Conservation (phyloP, 2,797 vertebrate genomes). For the Lutjanus argentimaculatus region DNA sequence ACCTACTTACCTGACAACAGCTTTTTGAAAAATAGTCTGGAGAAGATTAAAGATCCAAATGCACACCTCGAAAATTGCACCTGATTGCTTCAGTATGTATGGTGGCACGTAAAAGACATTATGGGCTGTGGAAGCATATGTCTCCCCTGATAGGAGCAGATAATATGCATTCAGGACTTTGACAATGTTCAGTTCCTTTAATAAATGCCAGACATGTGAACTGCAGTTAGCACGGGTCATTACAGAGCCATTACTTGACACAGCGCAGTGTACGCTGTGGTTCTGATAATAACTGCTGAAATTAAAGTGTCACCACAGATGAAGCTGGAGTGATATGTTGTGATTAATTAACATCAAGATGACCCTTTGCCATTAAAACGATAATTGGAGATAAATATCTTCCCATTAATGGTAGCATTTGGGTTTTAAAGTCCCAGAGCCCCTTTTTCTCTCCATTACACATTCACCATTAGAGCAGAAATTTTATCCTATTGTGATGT, state of each 20-base stretch:
- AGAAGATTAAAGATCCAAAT: constrained; percentile 50
- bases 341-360: constrained; percentile 80
- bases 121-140: constrained; percentile 31
- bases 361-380: constrained; percentile 68
- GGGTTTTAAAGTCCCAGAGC: constrained; percentile 35
- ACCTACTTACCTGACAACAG: constrained; percentile 13
- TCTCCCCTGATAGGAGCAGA: constrained; percentile 46
- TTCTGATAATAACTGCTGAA: constrained; percentile 73
- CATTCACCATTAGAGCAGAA: constrained; percentile 37
- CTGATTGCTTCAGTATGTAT: constrained; percentile 24
- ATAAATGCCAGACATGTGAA: constrained; percentile 72
- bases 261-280: constrained; percentile 37
- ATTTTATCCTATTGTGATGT: constrained; percentile 6
- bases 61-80: constrained; percentile 22
- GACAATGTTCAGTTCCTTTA: constrained; percentile 46
- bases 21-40: constrained; percentile 19
- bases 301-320: constrained; percentile 78
- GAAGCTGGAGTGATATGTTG: constrained; percentile 70
- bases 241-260: constrained; percentile 71
- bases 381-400: constrained; percentile 78
- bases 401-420: constrained; percentile 55
- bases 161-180: constrained; percentile 53
- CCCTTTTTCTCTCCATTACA: constrained; percentile 11
- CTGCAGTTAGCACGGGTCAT: constrained; percentile 66
- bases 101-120: constrained; percentile 34